Base-by-base conservation (phyloP, 1,140 invertebrate species). In the Lepidurus arcticus region DNA sequence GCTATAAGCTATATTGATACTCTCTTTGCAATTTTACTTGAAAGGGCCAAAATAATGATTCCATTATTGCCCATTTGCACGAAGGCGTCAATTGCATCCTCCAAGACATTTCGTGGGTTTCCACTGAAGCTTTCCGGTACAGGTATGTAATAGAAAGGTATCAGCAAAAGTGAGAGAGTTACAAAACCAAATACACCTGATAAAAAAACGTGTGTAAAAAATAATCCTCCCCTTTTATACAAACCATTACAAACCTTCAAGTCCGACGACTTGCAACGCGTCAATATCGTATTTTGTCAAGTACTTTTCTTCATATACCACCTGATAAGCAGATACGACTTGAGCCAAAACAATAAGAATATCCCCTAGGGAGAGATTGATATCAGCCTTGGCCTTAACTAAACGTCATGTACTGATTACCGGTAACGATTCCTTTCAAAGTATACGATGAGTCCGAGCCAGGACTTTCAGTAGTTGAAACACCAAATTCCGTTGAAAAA, bases 231-330 rank as follows among this genome's bases (percentile, higher is more conserved):
- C 34, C 16, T 47, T 47, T 11, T 21, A 16, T 7, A 7, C 1
- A 65, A 16, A 65, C 13, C 16, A 3, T 65, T n/a, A 65, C 53
- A 65, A 65, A 65, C 53, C 53, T 65, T 65, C 53, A 13, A 65
- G 53, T 9, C 53, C 53, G 7, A 65, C 53, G 8, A 87, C 88
- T 87, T 90, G 92, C 79, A 93, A 84, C 6, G 92, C 89, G 1
- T 94, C 92, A 73, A 98, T 93, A 85, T 97, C 92, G 78, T 92
- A 87, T 53, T 91, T 89, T 74, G 88, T 86, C 0, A 98, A 88
- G 87, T 91, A 96, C 86, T 95, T 96, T 85, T 98, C 95, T 86
- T 98, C 96, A 75, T 94, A 90, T 0, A 98, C 94, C 92, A 98
- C 97, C 87, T 98, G 95, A 76, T 90, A 87, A 1, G 95, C 92